Percentiles rank a stretch among this genome's conserved stretches.
Evolutionary conservation across 2,797 vertebrate species (phyloP).

Genomic region (Picus viridis): DNA sequence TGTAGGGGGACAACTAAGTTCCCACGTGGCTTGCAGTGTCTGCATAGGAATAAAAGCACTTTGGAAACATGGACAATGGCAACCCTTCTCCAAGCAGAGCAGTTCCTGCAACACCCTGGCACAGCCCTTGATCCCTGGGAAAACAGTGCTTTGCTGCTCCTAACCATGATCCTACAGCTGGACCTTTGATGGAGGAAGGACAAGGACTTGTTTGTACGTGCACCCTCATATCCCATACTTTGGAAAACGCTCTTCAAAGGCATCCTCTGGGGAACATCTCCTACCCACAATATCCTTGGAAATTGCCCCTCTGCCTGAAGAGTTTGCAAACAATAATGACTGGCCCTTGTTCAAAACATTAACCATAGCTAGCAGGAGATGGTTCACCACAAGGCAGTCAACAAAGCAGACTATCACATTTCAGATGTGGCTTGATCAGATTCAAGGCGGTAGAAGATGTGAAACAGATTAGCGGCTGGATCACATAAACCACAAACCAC

Average conservation of each 20-base stretch:
- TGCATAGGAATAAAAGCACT: not conserved
- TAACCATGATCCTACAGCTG: not conserved
- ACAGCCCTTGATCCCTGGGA: not conserved
- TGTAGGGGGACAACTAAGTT: not conserved
- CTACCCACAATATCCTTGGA: constrained; percentile 15
- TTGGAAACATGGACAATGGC: not conserved
- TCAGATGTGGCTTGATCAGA: constrained; percentile 46
- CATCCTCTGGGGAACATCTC: not conserved
- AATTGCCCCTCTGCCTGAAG: constrained; percentile 1
- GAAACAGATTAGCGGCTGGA: constrained; percentile 44
- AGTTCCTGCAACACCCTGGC: not conserved
- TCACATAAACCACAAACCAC: constrained; percentile 46
- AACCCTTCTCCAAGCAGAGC: not conserved
- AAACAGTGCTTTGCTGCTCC: not conserved
- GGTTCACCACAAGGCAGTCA: constrained; percentile 1
- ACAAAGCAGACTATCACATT: not conserved
- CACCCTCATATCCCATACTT: not conserved
- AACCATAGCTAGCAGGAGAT: constrained; percentile 19
- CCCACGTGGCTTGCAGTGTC: not conserved
- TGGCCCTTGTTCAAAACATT: constrained; percentile 36
- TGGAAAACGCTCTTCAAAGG: constrained; percentile 30
- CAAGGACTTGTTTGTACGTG: not conserved
- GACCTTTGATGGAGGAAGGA: not conserved
- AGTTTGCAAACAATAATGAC: constrained; percentile 13
- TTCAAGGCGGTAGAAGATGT: constrained; percentile 31